Evolutionary conservation across 2,797 vertebrate species (phyloP).

Genomic region (Cirrhinus mrigala): DNA sequence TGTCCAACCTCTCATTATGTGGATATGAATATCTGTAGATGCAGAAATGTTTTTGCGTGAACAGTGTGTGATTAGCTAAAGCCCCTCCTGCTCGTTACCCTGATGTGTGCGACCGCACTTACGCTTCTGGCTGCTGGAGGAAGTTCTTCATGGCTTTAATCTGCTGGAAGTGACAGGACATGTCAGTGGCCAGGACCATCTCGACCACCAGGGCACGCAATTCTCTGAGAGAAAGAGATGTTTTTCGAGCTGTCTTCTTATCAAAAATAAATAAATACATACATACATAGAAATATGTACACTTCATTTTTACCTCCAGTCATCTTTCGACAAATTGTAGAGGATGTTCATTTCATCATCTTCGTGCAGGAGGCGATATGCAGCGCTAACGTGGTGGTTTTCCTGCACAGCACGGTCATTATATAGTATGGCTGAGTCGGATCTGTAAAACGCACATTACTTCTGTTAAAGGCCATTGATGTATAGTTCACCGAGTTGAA

Average conservation of each 20-base stretch:
- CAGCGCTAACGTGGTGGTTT: conserved; percentile 93
- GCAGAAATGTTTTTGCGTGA: conserved; percentile 35
- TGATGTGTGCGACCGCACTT: conserved; percentile 71
- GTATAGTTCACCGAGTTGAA: neutral
- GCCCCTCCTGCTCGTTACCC: conserved; percentile 6
- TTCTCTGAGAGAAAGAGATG: conserved; percentile 79
- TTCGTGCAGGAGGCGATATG: conserved; percentile 90
- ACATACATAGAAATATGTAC: no score
- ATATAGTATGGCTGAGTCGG: conserved; percentile 93
- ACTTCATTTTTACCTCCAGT: conserved; percentile 93
- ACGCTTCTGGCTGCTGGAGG: conserved; percentile 92
- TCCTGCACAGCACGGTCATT: conserved; percentile 94
- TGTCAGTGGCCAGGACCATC: conserved; percentile 97
- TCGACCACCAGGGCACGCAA: conserved; percentile 92
- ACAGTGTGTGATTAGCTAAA: conserved; percentile 24
- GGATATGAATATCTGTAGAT: conserved; percentile 39
- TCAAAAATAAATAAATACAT: no score
- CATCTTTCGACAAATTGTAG: conserved; percentile 91
- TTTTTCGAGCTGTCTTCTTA: no score
- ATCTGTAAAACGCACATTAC: conserved; percentile 78
- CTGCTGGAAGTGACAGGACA: conserved; percentile 99
- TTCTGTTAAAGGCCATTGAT: neutral
- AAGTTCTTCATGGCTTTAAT: conserved; percentile 95
- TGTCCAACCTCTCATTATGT: conserved; percentile 36
- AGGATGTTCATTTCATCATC: conserved; percentile 96